Conservation (phyloP, 2,113 vertebrate species). For the Apodemus speciosus region DNA sequence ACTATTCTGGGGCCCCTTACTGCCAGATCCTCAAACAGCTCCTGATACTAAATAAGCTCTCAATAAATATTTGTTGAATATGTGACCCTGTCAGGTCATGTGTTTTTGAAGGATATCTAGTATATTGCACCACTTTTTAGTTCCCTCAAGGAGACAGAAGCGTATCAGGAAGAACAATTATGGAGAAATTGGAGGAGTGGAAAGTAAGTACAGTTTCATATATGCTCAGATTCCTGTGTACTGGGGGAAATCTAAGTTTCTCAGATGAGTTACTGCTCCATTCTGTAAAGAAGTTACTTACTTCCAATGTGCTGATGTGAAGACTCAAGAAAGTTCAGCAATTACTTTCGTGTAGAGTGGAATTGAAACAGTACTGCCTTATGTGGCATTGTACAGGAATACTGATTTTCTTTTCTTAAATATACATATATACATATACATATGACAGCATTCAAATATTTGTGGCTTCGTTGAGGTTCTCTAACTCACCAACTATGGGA, state of each 20-base stretch:
- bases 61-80: conserved; percentile 22
- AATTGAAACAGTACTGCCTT: conserved; percentile 1
- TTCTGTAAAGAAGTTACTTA: conserved; percentile 53
- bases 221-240: conserved; percentile 34
- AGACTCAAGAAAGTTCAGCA: conserved; percentile 49
- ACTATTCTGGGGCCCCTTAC: background rate
- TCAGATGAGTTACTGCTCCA: conserved; percentile 45
- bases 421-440: too few relatives aligned
- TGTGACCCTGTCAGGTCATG: conserved; percentile 6
- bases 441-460: conserved; percentile 46
- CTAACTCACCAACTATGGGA: background rate
- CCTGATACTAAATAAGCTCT: background rate
- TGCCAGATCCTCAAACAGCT: background rate
- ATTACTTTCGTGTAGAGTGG: conserved; percentile 15
- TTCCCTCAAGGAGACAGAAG: conserved; percentile 6
- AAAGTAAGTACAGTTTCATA: conserved; percentile 63
- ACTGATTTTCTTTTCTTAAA: background rate
- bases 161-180: conserved; percentile 43
- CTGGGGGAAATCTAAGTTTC: conserved; percentile 48
- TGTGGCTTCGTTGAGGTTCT: conserved; percentile 44
- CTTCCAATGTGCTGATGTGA: conserved; percentile 22
- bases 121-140: background rate
- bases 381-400: conserved; percentile 18
- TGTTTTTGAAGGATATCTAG: conserved; percentile 7
- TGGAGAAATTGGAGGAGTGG: conserved; percentile 31